Evolutionary conservation across 2,888 invertebrate genomes (phyloP), one percentile per base, ranked within the genome.

Genomic region (Noctua janthina): DNA sequence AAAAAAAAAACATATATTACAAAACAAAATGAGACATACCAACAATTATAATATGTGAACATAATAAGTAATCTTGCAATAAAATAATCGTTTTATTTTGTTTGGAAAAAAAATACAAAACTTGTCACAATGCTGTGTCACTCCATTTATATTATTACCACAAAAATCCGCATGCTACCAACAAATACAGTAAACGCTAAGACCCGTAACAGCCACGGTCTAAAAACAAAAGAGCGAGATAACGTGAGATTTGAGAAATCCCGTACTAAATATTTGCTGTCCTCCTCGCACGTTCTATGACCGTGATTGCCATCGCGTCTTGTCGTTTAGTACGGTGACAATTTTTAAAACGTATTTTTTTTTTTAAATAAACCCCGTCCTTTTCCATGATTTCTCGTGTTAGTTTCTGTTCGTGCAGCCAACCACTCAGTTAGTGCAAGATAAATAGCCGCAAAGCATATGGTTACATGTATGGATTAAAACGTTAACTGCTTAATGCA

Each of bases 381-480:
- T 29, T 29, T 29, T 66, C n/a, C 29, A 51, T 46, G 15, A 68
- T 20, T 13, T 1, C 0, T 68, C 17, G 15, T 69, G 62, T 82
- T 76, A 82, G 79, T 82, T 20, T 56, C 0, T 51, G 2, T 51
- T 69, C 76, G 72, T 70, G 84, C 82, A 76, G 1, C 66, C 80
- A 69, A 79, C n/a, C 78, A 80, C 68, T 56, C 54, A 20, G 68
- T 77, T 81, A 74, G 77, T 84, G 68, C 70, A 43, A n/a, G 56
- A 74, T 68, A 75, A 49, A 54, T 20, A 77, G 81, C 77, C 13
- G 78, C 79, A 62, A 83, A 87, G 90, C 91, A n/a, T n/a, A 69
- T 51, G n/a, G 70, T 84, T 83, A 81, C 15, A 72, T 68, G 54
- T 67, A 67, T 74, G 70, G 15, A 46, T 69, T 79, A 79, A 46